These are phyloP conservation scores for Drepanosiphum platanoidis DNA, from an alignment of 2,888 invertebrate genomes.

Conservation along the genomic window DNA sequence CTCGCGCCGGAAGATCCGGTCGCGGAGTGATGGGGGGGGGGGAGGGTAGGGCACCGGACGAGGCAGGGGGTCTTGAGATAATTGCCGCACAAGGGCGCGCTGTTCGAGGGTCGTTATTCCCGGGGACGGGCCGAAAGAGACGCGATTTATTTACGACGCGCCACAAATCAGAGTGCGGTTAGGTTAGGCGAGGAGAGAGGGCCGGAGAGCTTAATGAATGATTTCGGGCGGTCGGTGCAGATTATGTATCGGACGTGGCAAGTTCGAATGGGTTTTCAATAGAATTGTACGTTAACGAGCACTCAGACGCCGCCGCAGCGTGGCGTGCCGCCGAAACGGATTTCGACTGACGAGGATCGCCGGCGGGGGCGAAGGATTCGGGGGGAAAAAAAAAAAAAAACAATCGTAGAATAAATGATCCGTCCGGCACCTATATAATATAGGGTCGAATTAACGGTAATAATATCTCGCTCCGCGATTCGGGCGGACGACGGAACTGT, in stretches of 20 bases:
- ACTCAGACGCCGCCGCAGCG: not conserved
- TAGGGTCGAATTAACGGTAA: not conserved
- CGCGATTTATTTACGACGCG: constrained; percentile 22
- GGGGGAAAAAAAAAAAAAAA: not conserved
- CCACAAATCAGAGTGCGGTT: not conserved
- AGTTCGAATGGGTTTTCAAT: constrained; percentile 38
- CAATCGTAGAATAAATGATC: not conserved
- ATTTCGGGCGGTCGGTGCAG: not conserved
- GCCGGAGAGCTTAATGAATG: constrained; percentile 16
- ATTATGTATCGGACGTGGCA: not conserved
- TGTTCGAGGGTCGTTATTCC: too few relatives aligned
- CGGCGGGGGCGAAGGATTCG: not conserved
- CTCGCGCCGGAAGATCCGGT: not conserved
- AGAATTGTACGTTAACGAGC: constrained; percentile 20
- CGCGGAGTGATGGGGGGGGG: not conserved
- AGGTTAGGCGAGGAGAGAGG: not conserved
- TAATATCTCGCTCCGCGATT: not conserved
- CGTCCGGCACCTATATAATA: not conserved
- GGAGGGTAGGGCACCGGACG: not conserved
- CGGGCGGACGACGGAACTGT: too few relatives aligned
- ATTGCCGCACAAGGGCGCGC: too few relatives aligned
- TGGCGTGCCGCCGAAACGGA: too few relatives aligned
- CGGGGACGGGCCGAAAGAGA: not conserved
- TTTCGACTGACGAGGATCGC: not conserved
- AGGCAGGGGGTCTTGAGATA: not conserved